Evolutionary conservation across 2,888 invertebrate species (phyloP).

Genomic region (Drosophila trichaetosa): DNA sequence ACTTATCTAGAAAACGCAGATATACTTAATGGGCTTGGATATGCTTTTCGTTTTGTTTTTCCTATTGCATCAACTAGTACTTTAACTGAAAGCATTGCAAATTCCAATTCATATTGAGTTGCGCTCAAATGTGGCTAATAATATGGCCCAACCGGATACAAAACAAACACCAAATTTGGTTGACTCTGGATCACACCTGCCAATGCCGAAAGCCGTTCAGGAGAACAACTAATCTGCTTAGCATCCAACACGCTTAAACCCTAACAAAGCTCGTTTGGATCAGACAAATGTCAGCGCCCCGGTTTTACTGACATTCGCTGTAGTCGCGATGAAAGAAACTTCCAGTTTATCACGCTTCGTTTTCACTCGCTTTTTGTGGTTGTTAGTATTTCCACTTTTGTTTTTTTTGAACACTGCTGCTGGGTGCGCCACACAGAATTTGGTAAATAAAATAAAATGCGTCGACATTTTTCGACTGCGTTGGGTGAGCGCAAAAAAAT

Average conservation of each 20-base stretch:
- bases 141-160: not conserved
- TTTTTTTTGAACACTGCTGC: conserved; percentile 1
- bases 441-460: conserved; percentile 50
- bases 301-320: conserved; percentile 36
- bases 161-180: not conserved
- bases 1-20: not conserved
- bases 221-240: conserved; percentile 41
- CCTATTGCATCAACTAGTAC: not conserved
- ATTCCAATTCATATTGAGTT: not conserved
- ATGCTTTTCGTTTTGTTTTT: not conserved
- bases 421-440: conserved; percentile 28
- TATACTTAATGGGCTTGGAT: not conserved
- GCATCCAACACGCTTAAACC: conserved; percentile 44
- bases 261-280: conserved; percentile 52
- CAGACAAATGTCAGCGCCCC: conserved; percentile 36
- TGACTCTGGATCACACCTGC: not conserved
- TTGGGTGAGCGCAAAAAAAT: conserved; percentile 23
- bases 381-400: not conserved
- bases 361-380: conserved; percentile 1
- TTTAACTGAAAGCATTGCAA: not conserved
- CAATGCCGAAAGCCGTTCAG: conserved; percentile 8
- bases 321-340: conserved; percentile 31
- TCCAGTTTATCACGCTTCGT: conserved; percentile 42
- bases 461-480: conserved; percentile 27
- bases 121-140: not conserved